Conservation (phyloP, 2,888 invertebrate species). For the Ennomos fuscantarius region DNA sequence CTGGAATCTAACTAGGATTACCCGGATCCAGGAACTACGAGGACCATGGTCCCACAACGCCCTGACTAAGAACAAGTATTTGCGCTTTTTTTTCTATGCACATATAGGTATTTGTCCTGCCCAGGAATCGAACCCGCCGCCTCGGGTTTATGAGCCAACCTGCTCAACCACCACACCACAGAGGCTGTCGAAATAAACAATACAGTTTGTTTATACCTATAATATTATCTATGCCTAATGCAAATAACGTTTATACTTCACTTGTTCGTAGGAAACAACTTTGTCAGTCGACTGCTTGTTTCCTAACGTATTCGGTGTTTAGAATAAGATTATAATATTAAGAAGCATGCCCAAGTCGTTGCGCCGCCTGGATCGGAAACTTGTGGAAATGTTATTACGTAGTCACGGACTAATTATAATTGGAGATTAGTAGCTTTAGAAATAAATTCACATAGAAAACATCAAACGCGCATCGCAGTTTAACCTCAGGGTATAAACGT, state of each 20-base stretch:
- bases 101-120: too few relatives aligned
- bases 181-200: too few relatives aligned
- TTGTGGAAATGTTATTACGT: slow-evolving; percentile 55
- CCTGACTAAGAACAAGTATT: too few relatives aligned
- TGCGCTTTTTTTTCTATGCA: too few relatives aligned
- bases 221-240: slow-evolving; percentile 5
- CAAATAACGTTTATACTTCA: slow-evolving; percentile 13
- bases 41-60: too few relatives aligned
- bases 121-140: too few relatives aligned
- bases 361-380: slow-evolving; percentile 53
- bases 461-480: too few relatives aligned
- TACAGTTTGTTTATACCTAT: slow-evolving; percentile 16
- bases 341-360: slow-evolving; percentile 58
- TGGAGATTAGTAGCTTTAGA: slow-evolving; percentile 60
- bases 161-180: too few relatives aligned
- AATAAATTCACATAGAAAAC: slow-evolving; percentile 19
- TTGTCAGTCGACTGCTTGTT: slow-evolving; percentile 54
- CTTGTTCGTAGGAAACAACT: slow-evolving; percentile 47
- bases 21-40: too few relatives aligned
- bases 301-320: slow-evolving; percentile 79
- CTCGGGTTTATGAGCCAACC: too few relatives aligned
- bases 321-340: slow-evolving; percentile 83
- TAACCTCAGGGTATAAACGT: too few relatives aligned
- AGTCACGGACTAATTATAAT: slow-evolving; percentile 71
- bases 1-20: too few relatives aligned